Conservation (phyloP, 2,797 vertebrate genomes). For the Botia almorhae region DNA sequence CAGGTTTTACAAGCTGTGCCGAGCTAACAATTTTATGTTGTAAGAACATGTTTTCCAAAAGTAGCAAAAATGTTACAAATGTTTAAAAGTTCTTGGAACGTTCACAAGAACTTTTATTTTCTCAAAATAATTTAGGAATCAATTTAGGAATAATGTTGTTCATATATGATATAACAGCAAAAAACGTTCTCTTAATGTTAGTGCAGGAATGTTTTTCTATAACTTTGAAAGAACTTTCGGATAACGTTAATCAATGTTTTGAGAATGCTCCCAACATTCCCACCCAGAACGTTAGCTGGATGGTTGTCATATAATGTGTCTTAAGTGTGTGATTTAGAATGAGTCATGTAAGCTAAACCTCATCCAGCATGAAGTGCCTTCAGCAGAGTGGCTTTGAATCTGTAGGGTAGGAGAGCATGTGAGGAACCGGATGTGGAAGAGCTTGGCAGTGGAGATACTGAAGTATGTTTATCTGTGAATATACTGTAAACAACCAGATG, state of each 20-base stretch:
- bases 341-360: neutral
- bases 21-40: neutral
- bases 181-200: no score
- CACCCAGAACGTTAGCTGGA: no score
- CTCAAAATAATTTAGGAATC: no score
- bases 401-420: neutral
- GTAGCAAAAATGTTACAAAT: neutral
- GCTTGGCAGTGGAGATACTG: neutral
- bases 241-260: no score
- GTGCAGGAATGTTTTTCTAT: no score
- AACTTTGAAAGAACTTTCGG: no score
- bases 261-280: no score
- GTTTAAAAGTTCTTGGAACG: no score
- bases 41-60: neutral
- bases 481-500: conserved; percentile 25
- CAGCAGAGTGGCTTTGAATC: no score
- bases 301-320: neutral
- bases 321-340: conserved; percentile 1
- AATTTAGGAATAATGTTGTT: no score
- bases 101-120: no score
- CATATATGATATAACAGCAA: no score
- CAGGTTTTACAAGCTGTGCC: neutral
- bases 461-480: conserved; percentile 8
- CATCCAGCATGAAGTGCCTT: neutral
- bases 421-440: neutral